Conservation (phyloP, 2,888 invertebrate genomes). For the Laothoe populi region DNA sequence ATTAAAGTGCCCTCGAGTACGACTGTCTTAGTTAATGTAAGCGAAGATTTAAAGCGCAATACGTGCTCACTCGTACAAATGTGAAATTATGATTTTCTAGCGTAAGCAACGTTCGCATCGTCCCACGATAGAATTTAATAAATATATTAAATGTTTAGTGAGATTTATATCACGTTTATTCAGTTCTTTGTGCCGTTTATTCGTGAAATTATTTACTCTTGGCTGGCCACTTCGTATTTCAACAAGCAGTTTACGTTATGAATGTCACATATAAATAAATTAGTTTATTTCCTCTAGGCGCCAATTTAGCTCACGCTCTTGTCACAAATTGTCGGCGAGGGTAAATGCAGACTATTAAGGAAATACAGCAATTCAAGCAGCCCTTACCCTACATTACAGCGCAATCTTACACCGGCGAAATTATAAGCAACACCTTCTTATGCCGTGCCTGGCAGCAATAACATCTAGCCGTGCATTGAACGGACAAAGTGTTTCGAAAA, state of each 20-base stretch:
- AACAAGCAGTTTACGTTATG: constrained; percentile 64
- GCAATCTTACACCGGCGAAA: constrained; percentile 80
- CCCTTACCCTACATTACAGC: constrained; percentile 81
- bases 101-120: constrained; percentile 35
- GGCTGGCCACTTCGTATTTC: constrained; percentile 60
- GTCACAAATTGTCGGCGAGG: constrained; percentile 83
- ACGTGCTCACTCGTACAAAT: constrained; percentile 67
- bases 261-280: constrained; percentile 79
- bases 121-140: constrained; percentile 27
- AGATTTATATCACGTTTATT: constrained; percentile 34
- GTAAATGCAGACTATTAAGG: constrained; percentile 84
- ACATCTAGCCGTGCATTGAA: constrained; percentile 51
- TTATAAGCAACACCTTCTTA: constrained; percentile 82
- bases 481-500: constrained; percentile 53
- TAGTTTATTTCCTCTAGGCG: constrained; percentile 83
- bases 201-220: constrained; percentile 46
- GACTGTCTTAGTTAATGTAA: constrained; percentile 71
- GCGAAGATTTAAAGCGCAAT: constrained; percentile 74
- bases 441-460: constrained; percentile 77
- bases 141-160: constrained; percentile 32
- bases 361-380: constrained; percentile 83
- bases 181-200: constrained; percentile 41
- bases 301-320: constrained; percentile 83
- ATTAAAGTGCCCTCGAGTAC: constrained; percentile 75
- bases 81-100: constrained; percentile 40